Conservation (phyloP, 2,797 vertebrate genomes). For the Acomys russatus region DNA sequence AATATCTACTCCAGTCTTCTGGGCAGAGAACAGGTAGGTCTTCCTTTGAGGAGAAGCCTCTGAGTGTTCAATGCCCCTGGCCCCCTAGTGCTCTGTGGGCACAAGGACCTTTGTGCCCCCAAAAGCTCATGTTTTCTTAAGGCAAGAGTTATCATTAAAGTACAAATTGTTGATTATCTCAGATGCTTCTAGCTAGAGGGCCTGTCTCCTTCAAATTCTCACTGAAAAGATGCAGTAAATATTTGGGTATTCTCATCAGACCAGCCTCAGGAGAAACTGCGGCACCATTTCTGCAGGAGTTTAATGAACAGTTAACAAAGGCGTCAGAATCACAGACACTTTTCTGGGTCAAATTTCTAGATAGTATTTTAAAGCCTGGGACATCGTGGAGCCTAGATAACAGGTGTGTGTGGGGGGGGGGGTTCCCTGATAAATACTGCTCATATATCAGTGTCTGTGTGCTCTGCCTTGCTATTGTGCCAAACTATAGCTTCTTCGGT, state of each 20-base stretch:
- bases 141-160: conserved; percentile 40
- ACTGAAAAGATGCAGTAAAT: conserved; percentile 18
- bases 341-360: neutral
- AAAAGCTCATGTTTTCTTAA: neutral
- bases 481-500: neutral
- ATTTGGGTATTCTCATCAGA: conserved; percentile 56
- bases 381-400: neutral
- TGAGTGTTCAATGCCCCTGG: neutral
- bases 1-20: neutral
- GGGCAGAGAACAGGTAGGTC: neutral
- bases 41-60: neutral
- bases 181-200: neutral
- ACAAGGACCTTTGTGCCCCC: neutral
- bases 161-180: conserved; percentile 21
- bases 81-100: neutral
- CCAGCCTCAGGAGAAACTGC: neutral
- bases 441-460: neutral
- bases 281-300: neutral
- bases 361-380: neutral
- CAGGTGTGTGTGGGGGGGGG: neutral
- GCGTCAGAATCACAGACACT: neutral
- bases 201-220: conserved; percentile 18
- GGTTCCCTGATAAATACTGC: neutral
- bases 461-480: neutral
- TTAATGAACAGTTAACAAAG: neutral